Evolutionary conservation across 2,113 vertebrate genomes (phyloP).

Genomic region (Calyptomena viridis): DNA sequence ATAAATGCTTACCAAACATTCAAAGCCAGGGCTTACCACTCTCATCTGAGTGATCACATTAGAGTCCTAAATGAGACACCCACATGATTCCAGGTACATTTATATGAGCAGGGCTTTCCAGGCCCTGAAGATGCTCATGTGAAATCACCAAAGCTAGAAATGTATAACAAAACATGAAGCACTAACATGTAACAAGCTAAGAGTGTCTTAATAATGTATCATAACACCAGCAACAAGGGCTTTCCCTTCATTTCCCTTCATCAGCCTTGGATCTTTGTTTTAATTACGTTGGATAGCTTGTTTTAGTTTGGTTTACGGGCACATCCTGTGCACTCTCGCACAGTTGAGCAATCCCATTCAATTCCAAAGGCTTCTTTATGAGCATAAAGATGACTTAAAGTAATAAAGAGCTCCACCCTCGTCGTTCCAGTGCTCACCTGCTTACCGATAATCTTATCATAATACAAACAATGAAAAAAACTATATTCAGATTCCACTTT

Average conservation of each 20-base stretch:
- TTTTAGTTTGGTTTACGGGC: background rate
- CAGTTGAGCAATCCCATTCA: constrained; percentile 13
- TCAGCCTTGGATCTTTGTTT: background rate
- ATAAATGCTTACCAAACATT: background rate
- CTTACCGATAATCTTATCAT: background rate
- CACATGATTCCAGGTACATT: accelerated
- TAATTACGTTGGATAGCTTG: background rate
- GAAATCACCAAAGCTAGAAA: background rate
- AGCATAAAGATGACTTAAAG: background rate
- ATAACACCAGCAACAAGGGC: background rate
- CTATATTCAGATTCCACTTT: background rate
- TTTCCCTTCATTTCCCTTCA: background rate
- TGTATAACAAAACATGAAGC: background rate
- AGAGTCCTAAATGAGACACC: background rate
- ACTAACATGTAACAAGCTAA: accelerated
- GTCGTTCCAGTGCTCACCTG: constrained; percentile 30
- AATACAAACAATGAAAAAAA: constrained; percentile 18
- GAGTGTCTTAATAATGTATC: background rate
- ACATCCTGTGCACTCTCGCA: constrained; percentile 12
- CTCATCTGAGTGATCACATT: accelerated
- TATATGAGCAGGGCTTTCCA: background rate
- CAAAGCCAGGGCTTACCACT: background rate
- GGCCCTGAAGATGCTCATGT: background rate
- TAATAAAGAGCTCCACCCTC: constrained; percentile 46
- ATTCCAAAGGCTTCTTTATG: constrained; percentile 5